Conservation (phyloP, 2,797 vertebrate genomes). For the Micropoecilia bifurca region DNA sequence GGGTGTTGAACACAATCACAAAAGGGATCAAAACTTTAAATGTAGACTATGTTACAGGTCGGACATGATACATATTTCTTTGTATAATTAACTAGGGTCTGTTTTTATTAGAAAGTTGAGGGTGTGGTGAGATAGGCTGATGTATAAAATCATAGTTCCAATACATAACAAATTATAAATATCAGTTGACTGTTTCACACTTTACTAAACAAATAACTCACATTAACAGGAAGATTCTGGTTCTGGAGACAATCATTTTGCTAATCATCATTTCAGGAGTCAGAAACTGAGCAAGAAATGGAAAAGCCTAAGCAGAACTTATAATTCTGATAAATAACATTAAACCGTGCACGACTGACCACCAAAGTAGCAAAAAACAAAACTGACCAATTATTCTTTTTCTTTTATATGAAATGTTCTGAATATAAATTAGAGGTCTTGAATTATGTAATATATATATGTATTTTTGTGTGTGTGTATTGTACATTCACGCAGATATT, state of each 20-base stretch:
- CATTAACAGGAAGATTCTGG: neutral
- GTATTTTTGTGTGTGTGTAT: neutral
- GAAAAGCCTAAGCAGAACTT: neutral
- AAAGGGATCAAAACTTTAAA: neutral
- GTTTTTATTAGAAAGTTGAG: too few relatives aligned
- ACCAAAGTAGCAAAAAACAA: neutral
- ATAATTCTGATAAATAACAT: neutral
- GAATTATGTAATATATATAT: neutral
- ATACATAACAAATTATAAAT: neutral
- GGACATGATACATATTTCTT: neutral
- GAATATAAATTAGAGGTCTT: neutral
- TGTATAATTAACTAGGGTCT: too few relatives aligned
- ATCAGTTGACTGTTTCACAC: neutral
- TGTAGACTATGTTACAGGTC: neutral
- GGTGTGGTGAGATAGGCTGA: neutral
- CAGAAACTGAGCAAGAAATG: neutral
- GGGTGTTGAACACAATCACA: neutral
- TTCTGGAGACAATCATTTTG: neutral
- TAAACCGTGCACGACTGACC: neutral
- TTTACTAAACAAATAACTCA: neutral
- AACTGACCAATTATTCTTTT: neutral
- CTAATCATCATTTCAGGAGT: neutral
- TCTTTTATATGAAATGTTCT: neutral
- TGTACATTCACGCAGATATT: neutral
- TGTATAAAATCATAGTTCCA: neutral